A percentile compares a stretch with the other conserved stretches of the same genome.
Conservation (phyloP, 2,113 vertebrate species). For the Phalacrocorax brasilianus region DNA sequence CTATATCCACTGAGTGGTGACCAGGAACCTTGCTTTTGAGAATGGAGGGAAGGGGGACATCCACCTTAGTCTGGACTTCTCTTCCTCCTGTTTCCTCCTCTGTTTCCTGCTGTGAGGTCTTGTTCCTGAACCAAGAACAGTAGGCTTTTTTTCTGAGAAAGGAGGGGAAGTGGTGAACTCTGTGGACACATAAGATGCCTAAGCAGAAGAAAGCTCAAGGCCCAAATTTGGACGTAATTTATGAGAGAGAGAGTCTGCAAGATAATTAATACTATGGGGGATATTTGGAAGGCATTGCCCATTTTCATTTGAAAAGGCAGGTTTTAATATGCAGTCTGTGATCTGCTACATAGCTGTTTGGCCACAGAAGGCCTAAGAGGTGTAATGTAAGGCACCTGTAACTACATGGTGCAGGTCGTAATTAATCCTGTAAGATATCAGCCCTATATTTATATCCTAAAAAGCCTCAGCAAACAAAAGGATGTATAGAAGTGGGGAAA, state of each 20-base stretch:
- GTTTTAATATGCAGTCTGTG: not conserved
- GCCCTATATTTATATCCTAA: not conserved
- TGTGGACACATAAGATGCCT: accelerated
- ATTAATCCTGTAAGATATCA: not conserved
- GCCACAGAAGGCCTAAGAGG: not conserved
- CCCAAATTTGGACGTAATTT: not conserved
- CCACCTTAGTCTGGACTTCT: not conserved
- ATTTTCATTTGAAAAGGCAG: not conserved
- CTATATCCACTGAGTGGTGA: not conserved
- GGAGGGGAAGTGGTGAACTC: not conserved
- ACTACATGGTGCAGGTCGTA: not conserved
- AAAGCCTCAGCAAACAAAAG: not conserved
- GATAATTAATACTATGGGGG: not conserved
- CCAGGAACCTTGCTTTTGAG: not conserved
- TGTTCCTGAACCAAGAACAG: not conserved
- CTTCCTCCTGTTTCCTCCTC: not conserved
- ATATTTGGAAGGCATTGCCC: not conserved
- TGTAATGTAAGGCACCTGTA: not conserved
- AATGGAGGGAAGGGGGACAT: not conserved
- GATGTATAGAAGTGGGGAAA: not conserved
- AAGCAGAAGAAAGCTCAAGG: not conserved
- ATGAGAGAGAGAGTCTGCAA: not conserved
- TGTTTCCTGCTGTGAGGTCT: not conserved
- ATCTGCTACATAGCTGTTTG: not conserved
- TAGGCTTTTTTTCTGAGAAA: not conserved